These are phyloP conservation scores for Sphaerophoria taeniata DNA, from an alignment of 2,888 invertebrate genomes.

Conservation along the genomic window DNA sequence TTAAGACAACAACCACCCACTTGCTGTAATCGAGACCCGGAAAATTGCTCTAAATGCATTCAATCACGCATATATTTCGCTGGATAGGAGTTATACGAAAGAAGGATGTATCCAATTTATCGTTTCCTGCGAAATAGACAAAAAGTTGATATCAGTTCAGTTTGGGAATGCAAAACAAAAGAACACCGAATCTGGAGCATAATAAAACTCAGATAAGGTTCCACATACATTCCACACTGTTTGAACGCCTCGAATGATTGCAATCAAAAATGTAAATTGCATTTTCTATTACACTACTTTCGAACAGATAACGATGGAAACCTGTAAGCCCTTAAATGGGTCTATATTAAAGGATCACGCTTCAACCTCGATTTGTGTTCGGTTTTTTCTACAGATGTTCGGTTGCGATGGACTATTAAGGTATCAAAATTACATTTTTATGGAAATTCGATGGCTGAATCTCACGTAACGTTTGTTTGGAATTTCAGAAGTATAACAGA, in stretches of 20 bases:
- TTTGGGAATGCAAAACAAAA: not conserved
- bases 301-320: not conserved
- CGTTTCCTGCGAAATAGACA: not conserved
- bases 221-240: not conserved
- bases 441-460: not conserved
- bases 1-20: not conserved
- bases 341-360: not conserved
- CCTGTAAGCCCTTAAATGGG: not conserved
- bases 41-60: not conserved
- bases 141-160: not conserved
- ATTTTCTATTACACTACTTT: slow-evolving; percentile 9
- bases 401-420: not conserved
- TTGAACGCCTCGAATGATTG: slow-evolving; percentile 16
- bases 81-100: not conserved
- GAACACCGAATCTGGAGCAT: not conserved
- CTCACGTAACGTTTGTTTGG: not conserved
- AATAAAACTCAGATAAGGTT: not conserved
- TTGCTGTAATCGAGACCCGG: not conserved
- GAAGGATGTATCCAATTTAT: not conserved
- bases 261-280: slow-evolving; percentile 33
- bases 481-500: not conserved
- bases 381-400: not conserved
- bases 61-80: not conserved
- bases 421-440: not conserved
- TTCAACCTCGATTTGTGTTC: not conserved